A percentile compares a stretch with the other conserved stretches of the same genome.
Evolutionary conservation across 1,140 invertebrate species (phyloP).

Genomic region (Xylocopa sonorina): DNA sequence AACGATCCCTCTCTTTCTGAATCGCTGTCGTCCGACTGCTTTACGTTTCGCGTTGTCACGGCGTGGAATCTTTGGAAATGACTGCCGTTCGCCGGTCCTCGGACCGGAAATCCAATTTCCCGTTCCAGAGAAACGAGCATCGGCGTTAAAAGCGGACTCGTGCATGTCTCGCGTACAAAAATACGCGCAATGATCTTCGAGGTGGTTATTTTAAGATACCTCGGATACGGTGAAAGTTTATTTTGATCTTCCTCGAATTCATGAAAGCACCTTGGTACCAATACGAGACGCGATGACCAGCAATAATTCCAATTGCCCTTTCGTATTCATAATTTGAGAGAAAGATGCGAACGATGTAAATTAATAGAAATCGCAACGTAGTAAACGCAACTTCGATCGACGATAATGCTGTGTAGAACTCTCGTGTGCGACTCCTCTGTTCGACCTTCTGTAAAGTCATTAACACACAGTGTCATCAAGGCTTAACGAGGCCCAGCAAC

Average conservation of each 20-base stretch:
- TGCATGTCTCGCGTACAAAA: background rate
- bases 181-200: constrained; percentile 24
- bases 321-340: too few species aligned
- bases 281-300: background rate
- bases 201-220: constrained; percentile 25
- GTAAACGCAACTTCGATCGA: background rate
- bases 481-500: constrained; percentile 21
- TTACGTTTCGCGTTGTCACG: too few species aligned
- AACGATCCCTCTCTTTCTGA: background rate
- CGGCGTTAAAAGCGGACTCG: background rate
- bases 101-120: background rate
- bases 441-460: constrained; percentile 11
- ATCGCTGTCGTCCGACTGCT: too few species aligned
- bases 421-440: background rate
- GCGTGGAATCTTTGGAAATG: too few species aligned
- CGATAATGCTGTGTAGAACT: background rate
- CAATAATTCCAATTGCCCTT: background rate
- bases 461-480: constrained; percentile 21
- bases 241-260: constrained; percentile 6
- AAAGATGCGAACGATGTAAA: too few species aligned
- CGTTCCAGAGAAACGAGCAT: background rate
- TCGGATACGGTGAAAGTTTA: constrained; percentile 20
- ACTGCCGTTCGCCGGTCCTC: too few species aligned
- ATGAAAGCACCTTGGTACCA: background rate
- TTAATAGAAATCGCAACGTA: too few species aligned